Evolutionary conservation across 92 coral and sea anemone species (phyloP).

Genomic region (Bergia sp.): DNA sequence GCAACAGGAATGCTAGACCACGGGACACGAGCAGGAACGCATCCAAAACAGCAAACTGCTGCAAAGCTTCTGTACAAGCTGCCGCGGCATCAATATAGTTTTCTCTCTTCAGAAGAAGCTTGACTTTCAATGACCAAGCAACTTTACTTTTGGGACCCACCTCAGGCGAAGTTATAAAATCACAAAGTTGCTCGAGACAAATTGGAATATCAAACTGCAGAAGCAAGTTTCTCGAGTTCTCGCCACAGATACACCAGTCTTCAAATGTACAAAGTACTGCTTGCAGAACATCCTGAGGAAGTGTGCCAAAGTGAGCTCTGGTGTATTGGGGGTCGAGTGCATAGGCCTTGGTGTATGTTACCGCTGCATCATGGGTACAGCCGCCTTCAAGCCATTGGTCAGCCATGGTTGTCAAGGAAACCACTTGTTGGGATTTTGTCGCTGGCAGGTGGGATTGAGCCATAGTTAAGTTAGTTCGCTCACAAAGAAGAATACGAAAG

Average conservation of each 20-base stretch:
- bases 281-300: slow-evolving; percentile 57
- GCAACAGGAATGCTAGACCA: slow-evolving; percentile 56
- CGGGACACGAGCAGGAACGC: slow-evolving; percentile 64
- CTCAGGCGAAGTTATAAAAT: slow-evolving; percentile 67
- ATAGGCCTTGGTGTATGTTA: slow-evolving; percentile 77
- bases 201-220: slow-evolving; percentile 54
- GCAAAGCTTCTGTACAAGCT: slow-evolving; percentile 65
- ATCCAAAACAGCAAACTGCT: slow-evolving; percentile 48
- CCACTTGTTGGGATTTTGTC: slow-evolving; percentile 22
- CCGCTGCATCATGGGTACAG: slow-evolving; percentile 76
- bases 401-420: slow-evolving; percentile 49
- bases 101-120: slow-evolving; percentile 60
- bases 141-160: slow-evolving; percentile 75
- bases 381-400: slow-evolving; percentile 70
- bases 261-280: slow-evolving; percentile 69
- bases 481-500: not conserved
- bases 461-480: slow-evolving; percentile 3
- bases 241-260: slow-evolving; percentile 82
- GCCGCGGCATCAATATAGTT: slow-evolving; percentile 53
- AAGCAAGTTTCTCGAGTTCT: slow-evolving; percentile 50
- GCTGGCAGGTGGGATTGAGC: not conserved
- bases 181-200: slow-evolving; percentile 75
- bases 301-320: slow-evolving; percentile 60
- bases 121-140: slow-evolving; percentile 76
- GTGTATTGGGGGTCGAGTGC: slow-evolving; percentile 79